These are phyloP conservation scores for Phyto melanocephala DNA, from an alignment of 2,888 invertebrate genomes.

Conservation along the genomic window DNA sequence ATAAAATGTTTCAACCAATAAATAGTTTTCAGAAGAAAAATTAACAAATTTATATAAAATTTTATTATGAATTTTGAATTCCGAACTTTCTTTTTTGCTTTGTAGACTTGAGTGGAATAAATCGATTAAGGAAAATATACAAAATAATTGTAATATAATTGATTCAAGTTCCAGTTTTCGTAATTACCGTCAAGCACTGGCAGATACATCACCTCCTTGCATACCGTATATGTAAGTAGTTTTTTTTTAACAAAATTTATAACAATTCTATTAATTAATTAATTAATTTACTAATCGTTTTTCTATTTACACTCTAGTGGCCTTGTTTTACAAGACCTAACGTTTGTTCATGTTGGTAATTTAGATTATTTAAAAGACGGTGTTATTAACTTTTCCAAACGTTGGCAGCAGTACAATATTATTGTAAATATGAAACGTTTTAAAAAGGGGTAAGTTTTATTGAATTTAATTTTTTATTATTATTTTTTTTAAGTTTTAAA, in stretches of 20 bases:
- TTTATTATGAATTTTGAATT: not conserved
- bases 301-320: slow-evolving; percentile 84
- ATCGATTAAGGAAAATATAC: slow-evolving; percentile 92
- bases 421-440: slow-evolving; percentile 99
- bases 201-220: slow-evolving; percentile 97
- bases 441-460: slow-evolving; percentile 90
- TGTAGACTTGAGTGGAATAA: slow-evolving; percentile 95
- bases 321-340: slow-evolving; percentile 97
- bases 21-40: too few relatives aligned
- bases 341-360: slow-evolving; percentile 99
- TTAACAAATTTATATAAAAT: not conserved
- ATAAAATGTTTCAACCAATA: too few relatives aligned
- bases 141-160: slow-evolving; percentile 96
- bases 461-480: too few relatives aligned
- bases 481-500: too few relatives aligned
- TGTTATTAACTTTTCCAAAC: slow-evolving; percentile 95
- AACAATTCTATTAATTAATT: not conserved
- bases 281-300: not conserved
- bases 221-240: slow-evolving; percentile 97
- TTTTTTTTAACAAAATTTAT: not conserved
- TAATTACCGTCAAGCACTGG: slow-evolving; percentile 95
- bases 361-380: slow-evolving; percentile 92
- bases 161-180: slow-evolving; percentile 99
- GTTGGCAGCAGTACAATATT: slow-evolving; percentile 99
- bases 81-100: not conserved